Evolutionary conservation across 2,888 invertebrate genomes (phyloP), one percentile per base, ranked within the genome.

Genomic region (Sphecodes monilicornis): DNA sequence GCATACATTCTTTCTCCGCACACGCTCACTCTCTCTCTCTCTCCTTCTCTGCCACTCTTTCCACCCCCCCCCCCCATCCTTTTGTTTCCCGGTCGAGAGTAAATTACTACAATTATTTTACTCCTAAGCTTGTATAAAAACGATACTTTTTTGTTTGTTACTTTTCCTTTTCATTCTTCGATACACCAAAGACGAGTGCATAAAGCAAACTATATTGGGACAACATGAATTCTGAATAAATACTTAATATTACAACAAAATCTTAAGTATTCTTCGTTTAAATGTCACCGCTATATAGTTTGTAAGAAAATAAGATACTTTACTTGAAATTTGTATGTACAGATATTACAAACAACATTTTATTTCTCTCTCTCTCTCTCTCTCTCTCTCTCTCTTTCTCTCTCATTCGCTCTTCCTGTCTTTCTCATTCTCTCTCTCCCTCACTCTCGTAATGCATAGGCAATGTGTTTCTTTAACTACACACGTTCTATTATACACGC

Each of bases 241-340:
- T 93, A 93, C 91, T 91, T 91, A 92, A 92, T 90, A 91, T 92
- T 91, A 92, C 86, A 90, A 92, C 85, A 86, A 89, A 91, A 92
- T 89, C 82, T 91, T 91, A 93, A 93, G 91, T 93, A 93, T 92
- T 93, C 90, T 91, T 91, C 90, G 88, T 90, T 64, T 73, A 73
- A 91, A 90, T 92, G 91, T 91, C 92, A 92, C 89, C 92, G 88
- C 91, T 93, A 93, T 92, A 91, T 92, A 92, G 90, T 93, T 93
- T 93, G 93, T 94, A 94, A 91, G 94, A 94, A 94, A 94, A 94
- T 94, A 94, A 94, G 91, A 94, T 94, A 92, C 88, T 93, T 93
- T 92, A 93, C 93, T 93, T 93, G 92, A 92, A 91, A 92, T 92
- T 93, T 93, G 88, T 94, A 94, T 94, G 90, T 94, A 94, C 94